Evolutionary conservation across 2,113 vertebrate genomes (phyloP), one percentile per base, ranked within the genome.

Genomic region (Actinemys pallida): DNA sequence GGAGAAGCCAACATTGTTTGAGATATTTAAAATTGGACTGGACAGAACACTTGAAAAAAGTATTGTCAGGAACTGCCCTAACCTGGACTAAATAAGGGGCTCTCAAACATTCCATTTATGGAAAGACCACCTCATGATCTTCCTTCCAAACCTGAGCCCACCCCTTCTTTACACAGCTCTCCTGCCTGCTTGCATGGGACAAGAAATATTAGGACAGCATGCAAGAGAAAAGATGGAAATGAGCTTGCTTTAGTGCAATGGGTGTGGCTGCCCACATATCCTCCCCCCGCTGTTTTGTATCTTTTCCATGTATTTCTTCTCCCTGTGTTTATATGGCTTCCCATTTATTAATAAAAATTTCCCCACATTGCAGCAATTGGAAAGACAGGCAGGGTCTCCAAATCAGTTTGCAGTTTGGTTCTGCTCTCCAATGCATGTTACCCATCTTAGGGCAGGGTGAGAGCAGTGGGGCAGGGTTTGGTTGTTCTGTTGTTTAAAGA

Each of bases 1-100:
- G 5, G 13, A 24, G 84, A 88, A 83, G 1, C 8, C 81, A 83
- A 25, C 94, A 45, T 81, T 79, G 19, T 88, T 54, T 86, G 14
- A 94, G 90, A 20, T n/a, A 95, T 81, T 93, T 59, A 42, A 89
- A 88, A 49, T 17, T 90, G 89, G 84, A 87, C 24, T 62, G 87
- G 62, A 14, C 49, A 88, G 52, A 94, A 79, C 69, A 81, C 78
- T 94, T 39, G 57, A 50, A 75, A 96, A 88, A 90, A n/a, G 83
- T 47, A 50, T 86, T 12, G 17, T n/a, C 24, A 94, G 93, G 90
- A 93, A 75, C 25, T 88, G 72, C 81, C 79, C 84, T 88, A 16
- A 17, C 25, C 19, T 86, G 47, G 27, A 90, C 78, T 95, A 92
- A 95, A 59, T 49, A 54, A 82, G 42, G 91, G 39, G 90, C 35